Base-by-base conservation (phyloP, 2,888 invertebrate genomes). In the Sipha maydis region DNA sequence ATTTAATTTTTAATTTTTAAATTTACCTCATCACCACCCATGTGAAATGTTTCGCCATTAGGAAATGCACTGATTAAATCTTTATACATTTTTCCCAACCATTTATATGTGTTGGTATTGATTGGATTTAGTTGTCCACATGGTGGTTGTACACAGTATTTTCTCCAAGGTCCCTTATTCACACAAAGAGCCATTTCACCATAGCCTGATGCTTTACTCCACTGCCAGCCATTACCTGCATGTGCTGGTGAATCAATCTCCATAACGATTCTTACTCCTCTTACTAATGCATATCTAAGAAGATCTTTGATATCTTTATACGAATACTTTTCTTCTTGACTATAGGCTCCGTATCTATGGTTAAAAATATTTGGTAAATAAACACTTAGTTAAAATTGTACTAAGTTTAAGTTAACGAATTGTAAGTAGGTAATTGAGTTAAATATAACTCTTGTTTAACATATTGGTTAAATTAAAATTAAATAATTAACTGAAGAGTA, bases 211-310 rank as follows among this genome's bases (percentile, higher is more conserved):
- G 92, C 91, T 9, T 91, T 91, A 0, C 96, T 96, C 96, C 96
- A 96, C 91, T 96, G 95, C 96, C 97, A 97, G 0, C 97, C 97
- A 90, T 95, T 95, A n/a, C 91, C 91, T 0, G 96, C 95, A 91
- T 97, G 97, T 8, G 97, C 95, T 0, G 98, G 98, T 14, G 96
- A 95, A 92, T 98, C 98, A 67, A 98, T 94, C 93, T 98, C 98
- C 19, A 98, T 94, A 61, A 98, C 93, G 0, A 98, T 94, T 69
- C 97, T 93, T 8, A 98, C 94, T 4, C 98, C 98, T 75, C 97
- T 93, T 2, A 94, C 91, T 90, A 95, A 94, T 0, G 96, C 98
- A 91, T 96, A 97, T 61, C 94, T 93, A 0, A 96, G 93, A 85
- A 98, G 92, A 28, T 94, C 92, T 56, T 92, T 89, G 90, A 96